Percentiles rank a stretch among this genome's conserved stretches.
Conservation (phyloP, 2,888 invertebrate species). For the Tetramorium bicarinatum region DNA sequence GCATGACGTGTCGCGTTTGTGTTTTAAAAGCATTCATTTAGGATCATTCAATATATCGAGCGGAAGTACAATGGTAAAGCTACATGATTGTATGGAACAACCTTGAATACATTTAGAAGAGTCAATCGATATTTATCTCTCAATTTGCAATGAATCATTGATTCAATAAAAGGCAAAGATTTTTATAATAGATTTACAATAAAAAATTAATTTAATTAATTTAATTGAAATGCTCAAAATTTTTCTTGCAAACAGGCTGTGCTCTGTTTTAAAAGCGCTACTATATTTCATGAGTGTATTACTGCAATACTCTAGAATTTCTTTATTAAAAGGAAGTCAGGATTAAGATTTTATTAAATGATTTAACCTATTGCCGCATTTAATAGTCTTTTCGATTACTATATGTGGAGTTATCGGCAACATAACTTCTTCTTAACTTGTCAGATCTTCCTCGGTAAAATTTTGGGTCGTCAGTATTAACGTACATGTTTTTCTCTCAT, state of each 20-base stretch:
- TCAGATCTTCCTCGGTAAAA: constrained; percentile 26
- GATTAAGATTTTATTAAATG: neutral
- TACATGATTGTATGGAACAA: constrained; percentile 35
- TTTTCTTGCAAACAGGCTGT: neutral
- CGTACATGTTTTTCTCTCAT: constrained; percentile 58
- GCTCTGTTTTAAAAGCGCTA: neutral
- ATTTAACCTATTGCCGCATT: neutral
- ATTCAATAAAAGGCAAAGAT: neutral
- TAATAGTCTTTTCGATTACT: neutral
- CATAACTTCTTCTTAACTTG: constrained; percentile 5
- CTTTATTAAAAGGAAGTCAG: neutral
- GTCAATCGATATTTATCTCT: constrained; percentile 26
- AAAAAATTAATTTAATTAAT: neutral
- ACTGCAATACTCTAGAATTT: neutral
- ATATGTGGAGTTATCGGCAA: constrained; percentile 8
- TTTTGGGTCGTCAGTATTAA: constrained; percentile 44
- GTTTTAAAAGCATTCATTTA: constrained; percentile 67
- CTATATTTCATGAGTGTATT: neutral
- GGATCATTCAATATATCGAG: constrained; percentile 64
- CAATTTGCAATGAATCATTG: neutral
- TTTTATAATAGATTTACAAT: neutral
- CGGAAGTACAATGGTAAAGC: constrained; percentile 65
- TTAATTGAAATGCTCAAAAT: neutral
- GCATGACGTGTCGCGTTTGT: constrained; percentile 48
- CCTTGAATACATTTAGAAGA: constrained; percentile 36